These are phyloP conservation scores for Psylliodes chrysocephalus DNA, from an alignment of 2,888 invertebrate species.

Conservation along the genomic window DNA sequence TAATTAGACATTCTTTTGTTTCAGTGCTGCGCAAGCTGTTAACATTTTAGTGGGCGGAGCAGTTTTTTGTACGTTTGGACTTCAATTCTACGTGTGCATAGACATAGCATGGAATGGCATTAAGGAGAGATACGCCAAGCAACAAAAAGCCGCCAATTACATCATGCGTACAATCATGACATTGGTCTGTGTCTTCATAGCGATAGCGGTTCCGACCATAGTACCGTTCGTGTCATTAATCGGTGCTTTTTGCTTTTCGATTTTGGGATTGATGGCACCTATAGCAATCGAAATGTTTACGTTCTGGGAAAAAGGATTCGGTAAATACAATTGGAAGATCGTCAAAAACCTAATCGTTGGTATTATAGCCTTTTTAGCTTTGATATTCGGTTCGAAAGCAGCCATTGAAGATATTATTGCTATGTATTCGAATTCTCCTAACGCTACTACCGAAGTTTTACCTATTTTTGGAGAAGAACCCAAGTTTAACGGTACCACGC, in stretches of 20 bases:
- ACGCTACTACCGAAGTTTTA: not conserved
- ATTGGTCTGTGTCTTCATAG: constrained; percentile 77
- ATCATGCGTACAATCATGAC: constrained; percentile 75
- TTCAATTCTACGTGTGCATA: constrained; percentile 96
- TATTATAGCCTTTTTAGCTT: constrained; percentile 81
- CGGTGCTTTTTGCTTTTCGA: constrained; percentile 93
- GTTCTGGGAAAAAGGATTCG: constrained; percentile 86
- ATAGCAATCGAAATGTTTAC: constrained; percentile 86
- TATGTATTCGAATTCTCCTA: constrained; percentile 36
- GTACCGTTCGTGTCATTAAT: constrained; percentile 91
- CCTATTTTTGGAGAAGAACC: not conserved
- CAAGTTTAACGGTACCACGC: not conserved
- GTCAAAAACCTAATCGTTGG: constrained; percentile 82
- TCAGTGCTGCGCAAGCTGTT: constrained; percentile 85
- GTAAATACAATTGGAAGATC: constrained; percentile 76
- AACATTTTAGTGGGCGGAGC: constrained; percentile 88
- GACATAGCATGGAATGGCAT: constrained; percentile 90
- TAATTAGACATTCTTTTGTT: constrained; percentile 56
- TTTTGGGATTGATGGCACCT: constrained; percentile 89
- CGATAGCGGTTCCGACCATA: constrained; percentile 88
- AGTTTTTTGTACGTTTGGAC: constrained; percentile 93
- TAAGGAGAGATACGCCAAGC: constrained; percentile 72
- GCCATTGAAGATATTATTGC: constrained; percentile 71
- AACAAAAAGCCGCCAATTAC: constrained; percentile 79
- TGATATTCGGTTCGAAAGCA: constrained; percentile 82